phyloP scores from a whole-genome alignment of 2,113 vertebrate genomes.

The Oryzias woworae region DNA sequence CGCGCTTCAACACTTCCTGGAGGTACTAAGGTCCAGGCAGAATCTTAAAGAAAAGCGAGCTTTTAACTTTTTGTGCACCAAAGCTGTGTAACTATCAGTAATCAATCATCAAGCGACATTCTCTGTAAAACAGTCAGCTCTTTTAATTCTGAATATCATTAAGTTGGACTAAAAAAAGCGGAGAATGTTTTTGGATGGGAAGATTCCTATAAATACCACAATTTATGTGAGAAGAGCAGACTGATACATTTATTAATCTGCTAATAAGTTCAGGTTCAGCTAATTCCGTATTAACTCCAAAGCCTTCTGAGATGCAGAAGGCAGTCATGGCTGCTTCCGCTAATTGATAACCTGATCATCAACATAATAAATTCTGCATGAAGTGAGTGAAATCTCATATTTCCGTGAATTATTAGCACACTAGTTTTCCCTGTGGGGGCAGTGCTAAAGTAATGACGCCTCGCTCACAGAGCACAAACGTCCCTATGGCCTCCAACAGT shows the following conservation, averaged over 20 bases:
- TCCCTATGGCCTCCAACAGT: not conserved
- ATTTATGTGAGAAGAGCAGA: no score
- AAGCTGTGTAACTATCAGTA: no score
- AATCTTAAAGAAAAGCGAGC: no score
- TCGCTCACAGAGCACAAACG: not conserved
- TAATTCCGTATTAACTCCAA: slow-evolving; percentile 20
- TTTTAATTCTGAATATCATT: no score
- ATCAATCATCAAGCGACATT: no score
- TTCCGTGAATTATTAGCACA: slow-evolving; percentile 66
- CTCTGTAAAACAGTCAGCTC: no score
- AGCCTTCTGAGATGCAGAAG: slow-evolving; percentile 6
- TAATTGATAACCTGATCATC: slow-evolving; percentile 56
- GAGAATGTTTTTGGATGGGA: no score
- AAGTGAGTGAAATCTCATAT: slow-evolving; percentile 68
- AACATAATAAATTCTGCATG: slow-evolving; percentile 62
- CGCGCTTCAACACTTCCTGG: no score
- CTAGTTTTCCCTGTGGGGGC: slow-evolving; percentile 31
- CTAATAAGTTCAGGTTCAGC: slow-evolving; percentile 38
- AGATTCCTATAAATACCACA: no score
- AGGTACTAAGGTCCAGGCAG: no score
- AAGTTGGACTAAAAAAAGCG: no score
- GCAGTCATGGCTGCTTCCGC: slow-evolving; percentile 7
- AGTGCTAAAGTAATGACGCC: slow-evolving; percentile 2
- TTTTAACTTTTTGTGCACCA: no score
- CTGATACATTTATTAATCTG: slow-evolving; percentile 3